Percentiles rank a stretch among this genome's conserved stretches.
Evolutionary conservation across 2,113 vertebrate genomes (phyloP).

Genomic region (Typhlomys cinereus): DNA sequence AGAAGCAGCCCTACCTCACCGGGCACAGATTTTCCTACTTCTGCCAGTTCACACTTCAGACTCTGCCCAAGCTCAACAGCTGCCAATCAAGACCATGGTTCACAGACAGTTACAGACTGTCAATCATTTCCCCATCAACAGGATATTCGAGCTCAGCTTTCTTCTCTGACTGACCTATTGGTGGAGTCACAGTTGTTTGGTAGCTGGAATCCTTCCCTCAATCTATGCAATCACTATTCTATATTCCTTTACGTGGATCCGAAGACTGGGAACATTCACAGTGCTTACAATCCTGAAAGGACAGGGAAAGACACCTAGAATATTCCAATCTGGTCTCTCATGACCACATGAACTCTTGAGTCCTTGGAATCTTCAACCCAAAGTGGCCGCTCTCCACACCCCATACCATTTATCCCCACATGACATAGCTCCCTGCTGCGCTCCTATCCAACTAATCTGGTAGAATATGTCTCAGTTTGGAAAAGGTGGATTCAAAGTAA

Average conservation of each 20-base stretch:
- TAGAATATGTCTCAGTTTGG: no score
- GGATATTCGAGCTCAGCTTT: not conserved
- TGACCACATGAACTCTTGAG: not conserved
- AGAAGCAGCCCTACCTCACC: not conserved
- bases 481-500: no score
- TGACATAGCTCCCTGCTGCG: no score
- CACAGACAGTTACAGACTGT: slow-evolving; percentile 65
- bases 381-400: not conserved
- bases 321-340: not conserved
- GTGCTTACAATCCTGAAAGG: not conserved
- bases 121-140: not conserved
- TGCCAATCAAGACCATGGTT: slow-evolving; percentile 75
- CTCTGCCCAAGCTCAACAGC: slow-evolving; percentile 64
- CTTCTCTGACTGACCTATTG: not conserved
- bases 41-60: slow-evolving; percentile 39
- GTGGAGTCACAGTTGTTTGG: not conserved
- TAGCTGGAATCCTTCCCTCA: not conserved
- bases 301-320: not conserved
- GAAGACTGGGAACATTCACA: not conserved
- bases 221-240: not conserved
- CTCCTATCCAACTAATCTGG: no score
- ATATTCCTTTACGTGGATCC: not conserved
- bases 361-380: not conserved
- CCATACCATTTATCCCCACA: not conserved
- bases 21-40: slow-evolving; percentile 52